A percentile compares a stretch with the other conserved stretches of the same genome.
phyloP scores from a whole-genome alignment of 2,113 vertebrate species.

The Bubo scandiacus region DNA sequence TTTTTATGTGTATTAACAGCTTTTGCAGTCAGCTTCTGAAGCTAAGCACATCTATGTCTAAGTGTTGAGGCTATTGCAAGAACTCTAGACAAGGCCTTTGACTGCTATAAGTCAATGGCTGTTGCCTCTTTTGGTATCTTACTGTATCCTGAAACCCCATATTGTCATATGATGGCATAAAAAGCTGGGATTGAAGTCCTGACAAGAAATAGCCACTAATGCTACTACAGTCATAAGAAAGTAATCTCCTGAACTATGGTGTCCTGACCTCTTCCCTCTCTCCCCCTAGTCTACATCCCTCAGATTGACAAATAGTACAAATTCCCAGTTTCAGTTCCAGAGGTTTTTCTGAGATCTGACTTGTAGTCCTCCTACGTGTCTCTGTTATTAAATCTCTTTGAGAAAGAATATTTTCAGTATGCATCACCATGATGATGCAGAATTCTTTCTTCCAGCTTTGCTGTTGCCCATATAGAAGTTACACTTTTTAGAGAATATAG shows the following conservation, averaged over 20 bases:
- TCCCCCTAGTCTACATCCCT: neutral
- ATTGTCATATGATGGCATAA: neutral
- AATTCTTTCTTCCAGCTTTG: neutral
- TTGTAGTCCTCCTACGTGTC: neutral
- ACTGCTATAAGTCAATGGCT: neutral
- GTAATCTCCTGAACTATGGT: neutral
- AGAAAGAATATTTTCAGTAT: neutral
- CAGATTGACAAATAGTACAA: neutral
- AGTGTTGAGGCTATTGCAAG: neutral
- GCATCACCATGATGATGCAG: neutral
- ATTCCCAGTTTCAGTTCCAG: neutral
- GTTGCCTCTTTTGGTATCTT: neutral
- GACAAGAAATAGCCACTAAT: neutral
- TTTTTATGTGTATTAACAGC: neutral
- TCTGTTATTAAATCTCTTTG: neutral
- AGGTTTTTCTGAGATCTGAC: neutral
- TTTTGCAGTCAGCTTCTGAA: neutral
- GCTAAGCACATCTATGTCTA: neutral
- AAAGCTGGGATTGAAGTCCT: neutral
- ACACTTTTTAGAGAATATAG: neutral
- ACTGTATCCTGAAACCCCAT: neutral
- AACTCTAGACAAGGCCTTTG: neutral
- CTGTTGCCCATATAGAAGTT: neutral
- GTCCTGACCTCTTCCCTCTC: neutral
- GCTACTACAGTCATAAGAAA: neutral